Percentiles rank a stretch among this genome's conserved stretches.
Conservation (phyloP, 2,797 vertebrate genomes). For the Schizothorax lantsangensis region DNA sequence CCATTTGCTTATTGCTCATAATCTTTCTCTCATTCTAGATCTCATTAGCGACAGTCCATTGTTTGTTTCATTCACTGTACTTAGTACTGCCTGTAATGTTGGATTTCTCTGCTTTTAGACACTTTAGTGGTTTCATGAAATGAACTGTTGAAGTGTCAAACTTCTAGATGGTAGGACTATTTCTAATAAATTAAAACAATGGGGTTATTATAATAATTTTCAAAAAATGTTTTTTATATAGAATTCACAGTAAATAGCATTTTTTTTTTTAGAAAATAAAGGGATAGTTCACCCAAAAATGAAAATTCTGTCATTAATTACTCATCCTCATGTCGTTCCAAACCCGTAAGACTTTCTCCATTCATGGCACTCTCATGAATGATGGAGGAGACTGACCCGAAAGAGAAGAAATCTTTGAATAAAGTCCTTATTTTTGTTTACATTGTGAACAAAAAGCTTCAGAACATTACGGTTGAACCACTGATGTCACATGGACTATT, state of each 20-base stretch:
- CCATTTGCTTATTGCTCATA: slow-evolving; percentile 26
- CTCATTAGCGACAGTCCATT: slow-evolving; percentile 8
- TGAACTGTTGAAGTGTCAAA: neutral
- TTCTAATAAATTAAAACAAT: too few relatives aligned
- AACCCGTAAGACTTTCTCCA: neutral
- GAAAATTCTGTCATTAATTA: too few relatives aligned
- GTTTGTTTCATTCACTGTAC: neutral
- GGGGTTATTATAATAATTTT: too few relatives aligned
- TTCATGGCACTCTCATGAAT: neutral
- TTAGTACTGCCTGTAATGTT: slow-evolving; percentile 6
- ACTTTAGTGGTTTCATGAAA: neutral
- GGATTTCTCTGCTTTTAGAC: neutral
- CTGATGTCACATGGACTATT: neutral
- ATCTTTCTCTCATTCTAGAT: slow-evolving; percentile 35
- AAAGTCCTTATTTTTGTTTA: neutral
- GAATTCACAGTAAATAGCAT: too few relatives aligned
- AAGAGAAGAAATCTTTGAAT: neutral
- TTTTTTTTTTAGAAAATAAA: too few relatives aligned
- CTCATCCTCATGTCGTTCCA: neutral
- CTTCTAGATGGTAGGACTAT: neutral
- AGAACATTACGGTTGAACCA: neutral
- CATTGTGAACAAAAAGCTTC: too few relatives aligned
- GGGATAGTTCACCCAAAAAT: too few relatives aligned
- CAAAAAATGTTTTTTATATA: too few relatives aligned
- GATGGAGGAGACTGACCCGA: neutral